Evolutionary conservation across 2,113 vertebrate species (phyloP).

Genomic region (Burhinus bistriatus): DNA sequence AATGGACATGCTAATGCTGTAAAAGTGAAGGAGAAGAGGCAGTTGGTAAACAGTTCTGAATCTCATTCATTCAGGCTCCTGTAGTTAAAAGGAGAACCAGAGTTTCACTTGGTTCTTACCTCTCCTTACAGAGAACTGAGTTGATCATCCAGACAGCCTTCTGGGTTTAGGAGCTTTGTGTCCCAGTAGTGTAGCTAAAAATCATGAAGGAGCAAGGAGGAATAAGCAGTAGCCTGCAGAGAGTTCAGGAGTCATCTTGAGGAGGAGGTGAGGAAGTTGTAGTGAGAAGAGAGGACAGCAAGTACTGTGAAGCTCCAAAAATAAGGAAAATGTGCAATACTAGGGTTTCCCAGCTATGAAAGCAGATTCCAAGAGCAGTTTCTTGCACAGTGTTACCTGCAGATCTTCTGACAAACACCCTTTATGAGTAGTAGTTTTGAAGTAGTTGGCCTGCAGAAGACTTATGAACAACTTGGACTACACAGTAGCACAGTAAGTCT

Average conservation of each 20-base stretch:
- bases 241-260: neutral
- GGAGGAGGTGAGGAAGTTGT: neutral
- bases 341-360: neutral
- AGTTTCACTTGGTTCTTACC: neutral
- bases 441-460: neutral
- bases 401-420: neutral
- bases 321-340: neutral
- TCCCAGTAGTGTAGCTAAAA: neutral
- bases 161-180: neutral
- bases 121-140: neutral
- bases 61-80: neutral
- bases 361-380: neutral
- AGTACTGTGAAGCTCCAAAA: neutral
- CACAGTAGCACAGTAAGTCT: neutral
- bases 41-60: neutral
- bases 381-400: neutral
- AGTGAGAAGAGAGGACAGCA: neutral
- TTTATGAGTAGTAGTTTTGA: neutral
- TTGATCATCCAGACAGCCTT: neutral
- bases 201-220: neutral
- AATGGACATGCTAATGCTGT: neutral
- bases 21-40: neutral
- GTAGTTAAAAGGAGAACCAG: neutral
- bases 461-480: neutral
- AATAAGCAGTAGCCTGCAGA: neutral